Percentiles rank a stretch among this genome's conserved stretches.
These are phyloP conservation scores for Emys orbicularis DNA, from an alignment of 2,797 vertebrate genomes.

Conservation along the genomic window DNA sequence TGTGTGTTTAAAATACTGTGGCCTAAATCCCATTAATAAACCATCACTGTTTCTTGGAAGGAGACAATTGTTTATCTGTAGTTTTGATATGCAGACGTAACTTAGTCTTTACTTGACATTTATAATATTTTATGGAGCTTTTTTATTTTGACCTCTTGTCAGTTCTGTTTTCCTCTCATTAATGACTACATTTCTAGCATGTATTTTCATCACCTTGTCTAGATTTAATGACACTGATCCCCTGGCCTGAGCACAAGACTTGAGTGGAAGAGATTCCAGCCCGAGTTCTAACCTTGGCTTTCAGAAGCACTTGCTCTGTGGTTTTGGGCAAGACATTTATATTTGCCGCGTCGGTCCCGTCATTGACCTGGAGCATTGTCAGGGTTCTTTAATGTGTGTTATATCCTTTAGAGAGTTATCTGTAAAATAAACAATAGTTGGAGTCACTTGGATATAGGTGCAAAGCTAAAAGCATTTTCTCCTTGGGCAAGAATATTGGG, in stretches of 20 bases:
- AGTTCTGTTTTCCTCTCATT: neutral
- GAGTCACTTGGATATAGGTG: neutral
- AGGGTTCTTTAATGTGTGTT: neutral
- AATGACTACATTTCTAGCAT: neutral
- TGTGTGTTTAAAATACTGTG: neutral
- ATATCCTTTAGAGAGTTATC: neutral
- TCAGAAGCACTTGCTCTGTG: neutral
- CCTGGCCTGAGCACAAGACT: neutral
- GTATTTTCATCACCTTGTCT: neutral
- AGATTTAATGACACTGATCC: neutral
- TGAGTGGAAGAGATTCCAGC: neutral
- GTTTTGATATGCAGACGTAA: neutral
- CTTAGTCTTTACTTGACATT: neutral
- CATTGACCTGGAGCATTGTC: neutral
- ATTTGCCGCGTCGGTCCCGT: neutral
- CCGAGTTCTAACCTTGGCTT: neutral
- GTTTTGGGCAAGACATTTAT: neutral
- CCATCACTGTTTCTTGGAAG: neutral
- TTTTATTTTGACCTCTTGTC: neutral
- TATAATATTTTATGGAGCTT: neutral
- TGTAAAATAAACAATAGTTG: neutral
- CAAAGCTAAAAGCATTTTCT: neutral
- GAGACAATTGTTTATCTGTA: accelerated
- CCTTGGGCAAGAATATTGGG: neutral
- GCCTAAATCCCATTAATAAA: neutral